phyloP scores from a whole-genome alignment of 2,797 vertebrate species.

The Sebastes matsubarae region DNA sequence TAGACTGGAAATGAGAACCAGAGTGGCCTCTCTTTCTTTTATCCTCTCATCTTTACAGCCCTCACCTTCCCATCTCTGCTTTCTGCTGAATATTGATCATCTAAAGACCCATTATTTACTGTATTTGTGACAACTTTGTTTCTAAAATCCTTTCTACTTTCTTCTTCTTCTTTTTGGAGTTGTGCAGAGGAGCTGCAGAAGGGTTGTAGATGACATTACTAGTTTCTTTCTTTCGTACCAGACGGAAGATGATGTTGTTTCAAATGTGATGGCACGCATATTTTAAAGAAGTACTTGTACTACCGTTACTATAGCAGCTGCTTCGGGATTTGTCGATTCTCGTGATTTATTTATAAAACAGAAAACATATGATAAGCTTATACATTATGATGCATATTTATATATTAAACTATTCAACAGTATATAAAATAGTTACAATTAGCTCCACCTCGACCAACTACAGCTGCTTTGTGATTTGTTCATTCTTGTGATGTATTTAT shows the following conservation, averaged over 20 bases:
- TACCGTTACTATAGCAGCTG: not conserved
- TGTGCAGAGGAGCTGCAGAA: not conserved
- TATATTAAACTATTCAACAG: too few relatives aligned
- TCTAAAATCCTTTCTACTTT: not conserved
- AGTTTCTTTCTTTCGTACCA: not conserved
- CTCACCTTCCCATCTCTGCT: constrained; percentile 8
- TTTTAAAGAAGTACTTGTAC: not conserved
- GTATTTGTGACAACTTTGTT: constrained; percentile 8
- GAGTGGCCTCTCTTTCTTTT: constrained; percentile 59
- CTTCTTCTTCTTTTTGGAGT: not conserved
- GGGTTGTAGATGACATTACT: not conserved
- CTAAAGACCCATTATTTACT: not conserved
- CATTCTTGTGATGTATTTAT: not conserved
- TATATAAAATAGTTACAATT: too few relatives aligned
- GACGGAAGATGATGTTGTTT: not conserved
- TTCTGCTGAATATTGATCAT: constrained; percentile 18
- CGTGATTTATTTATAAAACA: too few relatives aligned
- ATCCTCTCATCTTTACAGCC: constrained; percentile 47
- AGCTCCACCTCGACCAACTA: too few relatives aligned
- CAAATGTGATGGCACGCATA: not conserved
- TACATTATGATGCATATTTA: too few relatives aligned
- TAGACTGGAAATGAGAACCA: constrained; percentile 77
- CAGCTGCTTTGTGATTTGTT: not conserved
- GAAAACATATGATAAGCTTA: too few relatives aligned
- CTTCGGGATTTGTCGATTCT: too few relatives aligned